Base-by-base conservation (phyloP, 2,113 vertebrate species). In the Eolophus roseicapilla region DNA sequence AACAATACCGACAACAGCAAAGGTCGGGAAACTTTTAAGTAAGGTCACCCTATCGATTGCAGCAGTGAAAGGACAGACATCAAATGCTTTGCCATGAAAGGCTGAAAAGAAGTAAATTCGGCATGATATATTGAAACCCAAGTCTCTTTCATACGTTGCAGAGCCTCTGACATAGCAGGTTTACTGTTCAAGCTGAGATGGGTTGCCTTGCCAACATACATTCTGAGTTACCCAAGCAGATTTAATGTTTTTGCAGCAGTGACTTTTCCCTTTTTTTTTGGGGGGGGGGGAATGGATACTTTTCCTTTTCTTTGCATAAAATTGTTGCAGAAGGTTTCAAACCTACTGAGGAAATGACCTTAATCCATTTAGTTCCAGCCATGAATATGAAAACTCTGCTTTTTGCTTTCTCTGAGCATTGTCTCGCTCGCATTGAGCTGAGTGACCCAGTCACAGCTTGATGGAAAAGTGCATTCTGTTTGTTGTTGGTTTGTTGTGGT, bases 171-270 rank as follows among this genome's bases (percentile, higher is more conserved):
- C 94, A 93, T 95, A 96, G 93, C 96, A 95, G 95, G 91, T 97
- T 97, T 96, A 94, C 96, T 95, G 95, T 95, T 97, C 96, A 96
- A 96, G 92, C 90, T 92, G 87, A 90, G 91, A 92, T 95, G 94
- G 95, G 97, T 97, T 97, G 95, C 96, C 96, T 96, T 97, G 97
- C 97, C 97, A 97, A 97, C 95, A 96, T 88, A 96, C 46, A 97
- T 97, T 97, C 97, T 95, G 96, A 97, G 93, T 95, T 96, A 96
- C 70, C 96, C 95, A 96, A 96, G 96, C 97, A 97, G 92, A 97
- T 95, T 91, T 96, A 97, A 97, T 97, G 95, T 91, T 97, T 97
- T 92, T 93, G 95, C 94, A 63, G 81, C 76, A 86, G 82, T 91
- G 92, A 90, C 90, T 93, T 94, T 64, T 83, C 68, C 37, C 14